phyloP scores from a whole-genome alignment of 1,140 invertebrate species.

The Drosophila azteca region DNA sequence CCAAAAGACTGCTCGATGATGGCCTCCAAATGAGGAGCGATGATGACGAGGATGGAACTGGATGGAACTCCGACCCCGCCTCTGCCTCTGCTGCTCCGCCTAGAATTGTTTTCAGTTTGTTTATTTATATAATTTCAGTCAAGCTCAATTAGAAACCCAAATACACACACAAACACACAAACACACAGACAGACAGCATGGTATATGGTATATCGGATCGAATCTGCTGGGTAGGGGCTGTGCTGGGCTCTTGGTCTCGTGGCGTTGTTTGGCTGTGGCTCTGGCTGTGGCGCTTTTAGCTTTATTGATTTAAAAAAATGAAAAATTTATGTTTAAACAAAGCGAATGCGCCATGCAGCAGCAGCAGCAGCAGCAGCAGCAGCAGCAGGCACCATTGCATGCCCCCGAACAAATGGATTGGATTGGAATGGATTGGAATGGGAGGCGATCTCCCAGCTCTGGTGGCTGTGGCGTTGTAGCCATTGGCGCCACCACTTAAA shows the following conservation, averaged over 20 bases:
- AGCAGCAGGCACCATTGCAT: slow-evolving; percentile 42
- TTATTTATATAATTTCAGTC: slow-evolving; percentile 81
- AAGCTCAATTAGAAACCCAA: slow-evolving; percentile 76
- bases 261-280: slow-evolving; percentile 60
- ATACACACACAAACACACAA: slow-evolving; percentile 38
- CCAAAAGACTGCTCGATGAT: slow-evolving; percentile 18
- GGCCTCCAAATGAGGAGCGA: slow-evolving; percentile 34
- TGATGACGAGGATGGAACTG: slow-evolving; percentile 26
- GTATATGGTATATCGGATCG: too few species aligned
- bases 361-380: neutral
- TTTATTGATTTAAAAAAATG: slow-evolving; percentile 83
- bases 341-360: slow-evolving; percentile 57
- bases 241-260: slow-evolving; percentile 55
- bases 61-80: neutral
- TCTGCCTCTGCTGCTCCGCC: neutral
- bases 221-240: neutral
- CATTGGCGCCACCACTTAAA: slow-evolving; percentile 81
- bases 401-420: neutral
- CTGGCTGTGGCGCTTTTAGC: slow-evolving; percentile 56
- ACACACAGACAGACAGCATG: neutral
- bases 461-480: slow-evolving; percentile 48
- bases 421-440: neutral
- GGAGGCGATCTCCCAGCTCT: neutral
- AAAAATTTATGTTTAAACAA: slow-evolving; percentile 83
- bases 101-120: slow-evolving; percentile 48